A percentile compares a stretch with the other conserved stretches of the same genome.
Evolutionary conservation across 2,888 invertebrate genomes (phyloP).

Genomic region (Scotopteryx bipunctaria): DNA sequence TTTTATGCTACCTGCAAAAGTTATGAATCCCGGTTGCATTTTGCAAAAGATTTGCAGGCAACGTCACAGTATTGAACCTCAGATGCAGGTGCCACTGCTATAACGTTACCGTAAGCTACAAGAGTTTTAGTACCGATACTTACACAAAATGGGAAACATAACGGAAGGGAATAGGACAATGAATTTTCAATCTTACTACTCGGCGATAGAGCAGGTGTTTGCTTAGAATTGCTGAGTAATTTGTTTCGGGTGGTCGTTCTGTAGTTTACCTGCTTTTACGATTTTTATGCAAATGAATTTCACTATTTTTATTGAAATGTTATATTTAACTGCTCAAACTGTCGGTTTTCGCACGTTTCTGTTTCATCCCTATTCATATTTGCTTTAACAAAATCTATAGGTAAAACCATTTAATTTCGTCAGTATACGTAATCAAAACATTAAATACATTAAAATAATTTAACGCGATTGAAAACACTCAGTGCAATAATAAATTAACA

Average conservation of each 20-base stretch:
- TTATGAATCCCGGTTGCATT: too few relatives aligned
- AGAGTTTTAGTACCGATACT: constrained; percentile 21
- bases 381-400: too few relatives aligned
- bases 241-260: neutral
- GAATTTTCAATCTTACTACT: constrained; percentile 16
- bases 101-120: constrained; percentile 14
- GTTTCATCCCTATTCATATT: too few relatives aligned
- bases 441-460: too few relatives aligned
- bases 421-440: too few relatives aligned
- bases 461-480: too few relatives aligned
- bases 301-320: too few relatives aligned
- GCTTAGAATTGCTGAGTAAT: neutral
- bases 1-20: too few relatives aligned
- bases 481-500: constrained; percentile 2
- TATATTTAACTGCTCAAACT: too few relatives aligned
- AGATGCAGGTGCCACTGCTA: constrained; percentile 13
- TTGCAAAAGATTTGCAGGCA: neutral
- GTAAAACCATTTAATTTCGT: too few relatives aligned
- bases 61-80: constrained; percentile 5
- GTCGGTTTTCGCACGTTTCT: too few relatives aligned
- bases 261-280: neutral
- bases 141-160: constrained; percentile 22
- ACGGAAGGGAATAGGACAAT: neutral
- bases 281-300: neutral
- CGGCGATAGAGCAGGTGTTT: neutral